Conservation (phyloP, 2,113 vertebrate genomes). For the Ramphastos sulfuratus region DNA sequence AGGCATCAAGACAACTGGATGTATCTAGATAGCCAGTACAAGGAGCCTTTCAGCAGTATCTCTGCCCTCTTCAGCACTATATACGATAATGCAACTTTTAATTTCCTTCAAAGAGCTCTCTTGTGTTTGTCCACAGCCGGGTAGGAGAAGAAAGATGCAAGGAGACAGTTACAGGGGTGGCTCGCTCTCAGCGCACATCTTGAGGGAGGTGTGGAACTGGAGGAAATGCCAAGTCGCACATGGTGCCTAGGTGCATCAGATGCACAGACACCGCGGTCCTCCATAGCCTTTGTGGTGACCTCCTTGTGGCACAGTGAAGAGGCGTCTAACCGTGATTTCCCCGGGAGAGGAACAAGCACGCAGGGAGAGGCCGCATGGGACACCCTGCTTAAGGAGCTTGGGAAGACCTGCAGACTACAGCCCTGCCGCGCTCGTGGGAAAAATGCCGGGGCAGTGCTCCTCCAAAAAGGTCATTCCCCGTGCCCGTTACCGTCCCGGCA, state of each 20-base stretch:
- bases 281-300: background rate
- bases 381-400: rapidly evolving
- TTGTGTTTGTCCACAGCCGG: background rate
- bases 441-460: background rate
- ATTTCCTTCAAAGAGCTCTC: background rate
- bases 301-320: background rate
- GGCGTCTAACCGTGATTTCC: rapidly evolving
- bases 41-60: background rate
- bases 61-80: background rate
- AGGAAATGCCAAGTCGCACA: background rate
- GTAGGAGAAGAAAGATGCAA: background rate
- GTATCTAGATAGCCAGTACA: background rate
- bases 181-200: background rate
- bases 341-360: background rate
- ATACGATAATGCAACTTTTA: background rate
- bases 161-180: background rate
- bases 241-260: background rate
- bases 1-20: background rate
- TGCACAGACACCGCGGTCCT: background rate
- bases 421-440: background rate
- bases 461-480: background rate
- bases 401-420: background rate
- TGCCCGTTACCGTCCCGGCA: background rate
- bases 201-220: background rate
- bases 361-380: background rate